Evolutionary conservation across 2,888 invertebrate species (phyloP), one percentile per base, ranked within the genome.

Genomic region (Lagria hirta): DNA sequence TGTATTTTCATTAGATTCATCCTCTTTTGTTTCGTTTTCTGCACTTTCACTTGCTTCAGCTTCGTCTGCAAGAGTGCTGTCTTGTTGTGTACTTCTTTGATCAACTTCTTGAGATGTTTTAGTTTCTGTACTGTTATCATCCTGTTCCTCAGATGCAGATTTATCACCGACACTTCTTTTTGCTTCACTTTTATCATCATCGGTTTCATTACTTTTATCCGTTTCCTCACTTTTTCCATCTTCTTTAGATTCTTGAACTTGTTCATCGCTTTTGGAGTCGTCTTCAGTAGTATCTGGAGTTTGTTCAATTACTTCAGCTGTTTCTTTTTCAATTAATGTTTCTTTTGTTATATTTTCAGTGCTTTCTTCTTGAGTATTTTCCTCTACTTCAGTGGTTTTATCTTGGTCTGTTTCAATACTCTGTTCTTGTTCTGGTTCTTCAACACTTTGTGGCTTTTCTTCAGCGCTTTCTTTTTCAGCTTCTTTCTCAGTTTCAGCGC

Each of bases 141-240:
- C 30, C 17, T 13, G 16, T 26, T 44, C 43, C 6, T 23, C 43
- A 23, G n/a, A n/a, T n/a, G 10, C 24, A n/a, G 32, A 12, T 18
- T 33, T 22, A 20, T 48, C 41, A 13, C 14, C 20, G 26, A n/a
- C n/a, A n/a, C n/a, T n/a, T n/a, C 49, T 30, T 40, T 42, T 47
- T 15, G 44, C 46, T 24, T 48, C 35, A 22, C 48, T 50, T 45
- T 56, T 51, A 40, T 50, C 48, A 32, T 51, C 51, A 44, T 48
- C 45, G 32, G 48, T 56, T 43, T 18, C 36, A 27, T 23, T 33
- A 22, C 10, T 26, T 41, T 48, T 40, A 22, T 44, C 48, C 28
- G 52, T 56, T 44, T 51, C 26, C 5, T 37, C 41, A 5, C 34
- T 52, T 29, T 49, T 55, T n/a, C 49, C 48, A 34, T 57, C 54